Conservation (phyloP, 2,888 invertebrate species). For the Drosophila pseudotalamancana region DNA sequence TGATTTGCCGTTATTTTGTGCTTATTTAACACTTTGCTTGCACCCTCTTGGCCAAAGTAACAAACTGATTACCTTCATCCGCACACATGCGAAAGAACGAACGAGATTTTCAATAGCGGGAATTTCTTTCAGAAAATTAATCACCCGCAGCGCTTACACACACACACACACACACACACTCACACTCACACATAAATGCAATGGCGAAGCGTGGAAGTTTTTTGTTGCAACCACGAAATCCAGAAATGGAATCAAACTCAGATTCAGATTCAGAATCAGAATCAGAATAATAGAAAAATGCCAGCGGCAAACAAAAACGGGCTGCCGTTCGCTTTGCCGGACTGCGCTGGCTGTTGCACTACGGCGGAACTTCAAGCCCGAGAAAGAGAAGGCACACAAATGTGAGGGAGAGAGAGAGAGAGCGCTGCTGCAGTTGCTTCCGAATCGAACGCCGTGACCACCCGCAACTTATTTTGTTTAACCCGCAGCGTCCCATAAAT, state of each 20-base stretch:
- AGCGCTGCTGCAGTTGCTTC: conserved; percentile 43
- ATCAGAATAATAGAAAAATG: conserved; percentile 51
- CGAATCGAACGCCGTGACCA: conserved; percentile 61
- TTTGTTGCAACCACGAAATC: conserved; percentile 27
- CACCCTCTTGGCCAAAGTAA: conserved; percentile 21
- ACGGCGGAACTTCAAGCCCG: conserved; percentile 67
- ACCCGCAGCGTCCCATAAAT: conserved; percentile 64
- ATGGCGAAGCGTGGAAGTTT: conserved; percentile 21
- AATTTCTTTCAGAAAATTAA: conserved; percentile 62
- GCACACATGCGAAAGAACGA: conserved; percentile 24
- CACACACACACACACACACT: conserved; percentile 17
- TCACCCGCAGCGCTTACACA: conserved; percentile 64
- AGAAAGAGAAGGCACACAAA: background rate
- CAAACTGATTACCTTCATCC: conserved; percentile 47
- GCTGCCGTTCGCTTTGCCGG: conserved; percentile 27
- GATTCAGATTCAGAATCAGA: conserved; percentile 44
- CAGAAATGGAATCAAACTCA: conserved; percentile 16
- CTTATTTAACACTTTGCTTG: conserved; percentile 10
- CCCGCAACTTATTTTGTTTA: conserved; percentile 63
- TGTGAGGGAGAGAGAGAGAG: background rate
- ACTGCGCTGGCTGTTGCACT: conserved; percentile 30
- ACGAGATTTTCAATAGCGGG: conserved; percentile 37
- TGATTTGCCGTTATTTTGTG: background rate
- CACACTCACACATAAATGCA: conserved; percentile 18
- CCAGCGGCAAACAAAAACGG: conserved; percentile 40